Percentiles rank a stretch among this genome's conserved stretches.
Conservation (phyloP, 2,888 invertebrate genomes). For the Mellilla xanthometata region DNA sequence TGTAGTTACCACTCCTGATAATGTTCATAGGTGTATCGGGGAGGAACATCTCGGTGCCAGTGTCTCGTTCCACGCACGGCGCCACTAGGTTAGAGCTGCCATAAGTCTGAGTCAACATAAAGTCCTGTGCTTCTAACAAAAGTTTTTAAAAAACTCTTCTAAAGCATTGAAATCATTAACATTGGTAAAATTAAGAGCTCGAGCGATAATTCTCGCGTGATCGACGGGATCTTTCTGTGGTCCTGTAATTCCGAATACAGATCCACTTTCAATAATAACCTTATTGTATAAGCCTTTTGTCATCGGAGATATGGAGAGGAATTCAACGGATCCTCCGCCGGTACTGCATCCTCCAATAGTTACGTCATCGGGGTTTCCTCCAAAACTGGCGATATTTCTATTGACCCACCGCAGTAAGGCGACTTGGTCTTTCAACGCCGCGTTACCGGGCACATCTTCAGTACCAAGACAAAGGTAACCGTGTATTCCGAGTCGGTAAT, state of each 20-base stretch:
- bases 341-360: conserved; percentile 51
- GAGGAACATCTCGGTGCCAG: conserved; percentile 32
- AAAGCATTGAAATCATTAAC: conserved; percentile 4
- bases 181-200: conserved; percentile 26
- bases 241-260: conserved; percentile 37
- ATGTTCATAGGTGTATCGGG: conserved; percentile 45
- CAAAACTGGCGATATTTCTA: conserved; percentile 49
- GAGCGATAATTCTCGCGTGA: conserved; percentile 49
- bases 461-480: conserved; percentile 35
- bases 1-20: conserved; percentile 43
- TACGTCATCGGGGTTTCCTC: conserved; percentile 50
- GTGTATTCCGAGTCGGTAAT: conserved; percentile 24
- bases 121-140: conserved; percentile 21
- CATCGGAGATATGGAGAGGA: conserved; percentile 43
- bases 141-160: conserved; percentile 33
- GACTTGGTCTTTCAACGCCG: conserved; percentile 60
- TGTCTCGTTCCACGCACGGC: conserved; percentile 38
- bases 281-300: conserved; percentile 49
- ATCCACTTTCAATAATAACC: conserved; percentile 52
- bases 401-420: conserved; percentile 52
- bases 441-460: conserved; percentile 53
- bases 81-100: conserved; percentile 28
- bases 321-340: conserved; percentile 45
- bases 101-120: not conserved
- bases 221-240: conserved; percentile 49